phyloP scores from a whole-genome alignment of 2,113 vertebrate species.

The Hippocampus abdominalis region DNA sequence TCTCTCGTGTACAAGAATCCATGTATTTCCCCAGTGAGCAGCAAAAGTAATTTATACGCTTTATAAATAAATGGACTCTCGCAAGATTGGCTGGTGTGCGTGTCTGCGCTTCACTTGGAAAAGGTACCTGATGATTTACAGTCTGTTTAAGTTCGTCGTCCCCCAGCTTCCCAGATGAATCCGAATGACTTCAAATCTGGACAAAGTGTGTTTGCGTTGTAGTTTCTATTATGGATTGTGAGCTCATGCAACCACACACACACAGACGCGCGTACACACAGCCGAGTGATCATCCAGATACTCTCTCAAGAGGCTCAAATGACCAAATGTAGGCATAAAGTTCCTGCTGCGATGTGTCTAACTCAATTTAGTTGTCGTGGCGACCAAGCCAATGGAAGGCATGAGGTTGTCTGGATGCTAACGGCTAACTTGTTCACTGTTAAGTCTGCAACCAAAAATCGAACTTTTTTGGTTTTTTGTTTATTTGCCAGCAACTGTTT shows the following conservation, averaged over 20 bases:
- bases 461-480: not conserved
- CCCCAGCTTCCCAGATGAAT: not conserved
- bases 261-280: not conserved
- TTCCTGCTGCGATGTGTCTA: constrained; percentile 4
- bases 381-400: not conserved
- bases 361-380: constrained; percentile 1
- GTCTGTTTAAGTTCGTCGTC: not conserved
- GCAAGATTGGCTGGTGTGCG: not conserved
- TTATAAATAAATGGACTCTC: not conserved
- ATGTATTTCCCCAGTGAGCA: not conserved
- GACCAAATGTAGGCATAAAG: constrained; percentile 43
- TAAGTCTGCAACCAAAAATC: no score
- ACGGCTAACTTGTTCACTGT: not conserved
- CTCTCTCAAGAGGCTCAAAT: constrained; percentile 18
- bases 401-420: not conserved
- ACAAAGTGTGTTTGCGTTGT: not conserved
- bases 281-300: constrained; percentile 8
- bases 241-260: not conserved
- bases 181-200: constrained; percentile 1
- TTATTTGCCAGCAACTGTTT: not conserved
- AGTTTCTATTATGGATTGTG: not conserved
- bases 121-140: not conserved
- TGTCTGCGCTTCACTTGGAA: not conserved
- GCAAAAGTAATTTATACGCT: not conserved
- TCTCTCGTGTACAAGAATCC: no score